phyloP scores from a whole-genome alignment of 2,888 invertebrate species.

The Dolichomitus sp. region DNA sequence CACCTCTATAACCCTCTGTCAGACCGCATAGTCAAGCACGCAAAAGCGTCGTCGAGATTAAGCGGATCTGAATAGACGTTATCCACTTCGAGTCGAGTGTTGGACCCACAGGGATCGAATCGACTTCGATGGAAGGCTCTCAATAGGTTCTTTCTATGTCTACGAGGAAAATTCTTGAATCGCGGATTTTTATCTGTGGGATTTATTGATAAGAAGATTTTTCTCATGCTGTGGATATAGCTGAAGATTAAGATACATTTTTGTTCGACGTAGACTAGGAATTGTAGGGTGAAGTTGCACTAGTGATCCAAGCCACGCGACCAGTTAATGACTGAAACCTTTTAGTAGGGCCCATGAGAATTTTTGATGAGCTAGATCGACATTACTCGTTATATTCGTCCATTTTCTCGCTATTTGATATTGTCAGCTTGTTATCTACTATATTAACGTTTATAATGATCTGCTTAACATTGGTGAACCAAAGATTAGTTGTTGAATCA shows the following conservation, averaged over 20 bases:
- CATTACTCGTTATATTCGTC: no score
- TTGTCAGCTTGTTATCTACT: no score
- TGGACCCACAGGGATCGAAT: not conserved
- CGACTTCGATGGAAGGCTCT: not conserved
- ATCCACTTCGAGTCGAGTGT: conserved; percentile 46
- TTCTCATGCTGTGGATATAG: not conserved
- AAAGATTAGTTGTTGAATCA: no score
- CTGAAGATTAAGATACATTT: not conserved
- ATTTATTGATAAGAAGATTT: not conserved
- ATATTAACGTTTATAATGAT: no score
- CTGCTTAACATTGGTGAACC: no score
- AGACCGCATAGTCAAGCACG: conserved; percentile 16
- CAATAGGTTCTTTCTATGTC: not conserved
- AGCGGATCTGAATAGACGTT: conserved; percentile 44
- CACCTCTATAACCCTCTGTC: conserved; percentile 16
- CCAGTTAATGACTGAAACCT: no score
- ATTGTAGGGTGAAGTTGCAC: no score
- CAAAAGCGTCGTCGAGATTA: conserved; percentile 15
- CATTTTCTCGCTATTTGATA: no score
- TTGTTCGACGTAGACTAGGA: not conserved
- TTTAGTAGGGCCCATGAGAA: no score
- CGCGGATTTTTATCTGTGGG: not conserved
- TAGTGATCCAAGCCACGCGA: no score
- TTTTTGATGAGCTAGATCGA: no score
- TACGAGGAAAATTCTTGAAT: not conserved